Evolutionary conservation across 2,797 vertebrate species (phyloP).

Genomic region (Phalanger gymnotis): DNA sequence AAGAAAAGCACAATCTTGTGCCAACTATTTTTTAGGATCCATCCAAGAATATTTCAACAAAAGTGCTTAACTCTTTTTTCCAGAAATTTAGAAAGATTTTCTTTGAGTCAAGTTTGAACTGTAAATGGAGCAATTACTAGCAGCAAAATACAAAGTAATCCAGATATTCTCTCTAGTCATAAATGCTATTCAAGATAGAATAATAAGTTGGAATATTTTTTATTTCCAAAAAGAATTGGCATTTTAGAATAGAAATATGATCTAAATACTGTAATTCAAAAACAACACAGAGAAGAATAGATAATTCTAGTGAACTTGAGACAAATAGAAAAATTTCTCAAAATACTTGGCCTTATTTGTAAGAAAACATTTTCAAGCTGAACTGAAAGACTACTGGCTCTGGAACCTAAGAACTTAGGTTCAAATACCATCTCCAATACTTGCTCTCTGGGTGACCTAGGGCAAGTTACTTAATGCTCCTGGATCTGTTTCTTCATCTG

Average conservation of each 20-base stretch:
- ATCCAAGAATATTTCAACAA: background rate
- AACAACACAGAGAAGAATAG: background rate
- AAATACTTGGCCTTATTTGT: background rate
- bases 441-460: background rate
- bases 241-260: constrained; percentile 28
- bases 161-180: background rate
- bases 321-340: background rate
- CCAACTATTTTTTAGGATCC: background rate
- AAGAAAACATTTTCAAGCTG: background rate
- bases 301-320: background rate
- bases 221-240: background rate
- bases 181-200: background rate
- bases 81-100: background rate
- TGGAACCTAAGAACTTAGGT: background rate
- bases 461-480: background rate
- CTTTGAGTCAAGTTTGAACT: background rate
- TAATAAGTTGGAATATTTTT: background rate
- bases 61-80: background rate
- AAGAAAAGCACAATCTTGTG: background rate
- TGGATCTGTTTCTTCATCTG: background rate
- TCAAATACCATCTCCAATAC: background rate
- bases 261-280: background rate
- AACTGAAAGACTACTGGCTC: background rate
- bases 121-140: background rate
- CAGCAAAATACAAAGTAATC: background rate